phyloP scores from a whole-genome alignment of 2,113 vertebrate species.

The Brachyhypopomus occidentalis region DNA sequence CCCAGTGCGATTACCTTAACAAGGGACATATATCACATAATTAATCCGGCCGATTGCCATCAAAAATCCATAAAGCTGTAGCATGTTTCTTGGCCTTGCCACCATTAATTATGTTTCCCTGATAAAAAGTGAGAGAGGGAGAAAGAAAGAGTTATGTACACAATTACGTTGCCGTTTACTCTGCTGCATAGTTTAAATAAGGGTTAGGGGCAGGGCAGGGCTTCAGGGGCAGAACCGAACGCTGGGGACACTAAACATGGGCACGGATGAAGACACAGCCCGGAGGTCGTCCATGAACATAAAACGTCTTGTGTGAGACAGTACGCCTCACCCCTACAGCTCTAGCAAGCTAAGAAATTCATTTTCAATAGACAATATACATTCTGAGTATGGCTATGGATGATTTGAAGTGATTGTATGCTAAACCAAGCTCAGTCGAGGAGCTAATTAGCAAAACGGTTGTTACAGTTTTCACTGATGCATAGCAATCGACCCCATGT shows the following conservation, averaged over 20 bases:
- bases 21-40: slow-evolving; percentile 80
- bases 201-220: neutral
- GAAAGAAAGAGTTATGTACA: slow-evolving; percentile 37
- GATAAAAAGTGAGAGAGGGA: slow-evolving; percentile 48
- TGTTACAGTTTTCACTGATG: neutral
- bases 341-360: no score
- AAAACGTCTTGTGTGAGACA: no score
- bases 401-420: no score
- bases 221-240: neutral
- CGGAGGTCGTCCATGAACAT: no score
- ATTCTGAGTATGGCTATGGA: no score
- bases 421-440: no score
- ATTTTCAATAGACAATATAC: no score
- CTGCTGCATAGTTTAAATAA: slow-evolving; percentile 7
- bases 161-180: slow-evolving; percentile 43
- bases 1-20: slow-evolving; percentile 73
- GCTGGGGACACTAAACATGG: slow-evolving; percentile 6
- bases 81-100: slow-evolving; percentile 68
- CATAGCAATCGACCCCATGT: slow-evolving; percentile 1
- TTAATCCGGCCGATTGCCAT: slow-evolving; percentile 78
- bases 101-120: slow-evolving; percentile 72
- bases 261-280: no score
- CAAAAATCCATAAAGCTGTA: slow-evolving; percentile 78
- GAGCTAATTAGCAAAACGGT: no score
- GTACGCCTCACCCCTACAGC: no score